Evolutionary conservation across 2,888 invertebrate genomes (phyloP), one percentile per base, ranked within the genome.

Genomic region (Lithophane semibrunnea): DNA sequence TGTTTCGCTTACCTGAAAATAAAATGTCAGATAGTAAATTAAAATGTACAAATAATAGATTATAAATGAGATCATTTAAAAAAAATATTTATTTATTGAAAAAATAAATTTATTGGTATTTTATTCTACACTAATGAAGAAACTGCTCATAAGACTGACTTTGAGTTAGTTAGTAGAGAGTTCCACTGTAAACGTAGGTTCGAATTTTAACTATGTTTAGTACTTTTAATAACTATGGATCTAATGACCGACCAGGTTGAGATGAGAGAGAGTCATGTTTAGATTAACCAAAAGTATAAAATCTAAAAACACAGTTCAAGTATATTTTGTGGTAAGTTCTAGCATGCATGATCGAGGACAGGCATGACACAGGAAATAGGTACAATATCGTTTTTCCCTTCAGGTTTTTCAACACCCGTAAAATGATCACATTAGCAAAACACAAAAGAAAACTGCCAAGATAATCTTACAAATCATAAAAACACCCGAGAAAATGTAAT

Each of bases 1-100:
- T 18, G 42, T 24, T 60, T 54, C 12, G 4, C 86, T 86, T 84
- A 84, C 84, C 84, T 84, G 86, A 72, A 84, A 84, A 71, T 13
- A 63, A 63, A 68, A 72, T 67, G 0, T 44, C 9, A 44, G n/a
- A 54, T 16, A 13, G 16, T 52, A 16, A 52, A 10, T n/a, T n/a
- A n/a, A n/a, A 16, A 52, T 37, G 0, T n/a, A 13, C 9, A 52
- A 68, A 52, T 37, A 66, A 29, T 47, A 66, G 1, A 13, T 49
- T 49, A 47, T 24, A 24, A 47, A 66, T 2, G 10, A 16, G 16
- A 37, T 1, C 0, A 0, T 1, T 37, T 16, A 16, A 29, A 21
- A 56, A 56, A 56, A 16, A 13, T 8, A 56, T 54, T 29, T 7
- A 54, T 9, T 56, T n/a, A n/a, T n/a, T 56, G 3, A 13, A 24